phyloP scores from a whole-genome alignment of 2,113 vertebrate species.

The Orycteropus afer region DNA sequence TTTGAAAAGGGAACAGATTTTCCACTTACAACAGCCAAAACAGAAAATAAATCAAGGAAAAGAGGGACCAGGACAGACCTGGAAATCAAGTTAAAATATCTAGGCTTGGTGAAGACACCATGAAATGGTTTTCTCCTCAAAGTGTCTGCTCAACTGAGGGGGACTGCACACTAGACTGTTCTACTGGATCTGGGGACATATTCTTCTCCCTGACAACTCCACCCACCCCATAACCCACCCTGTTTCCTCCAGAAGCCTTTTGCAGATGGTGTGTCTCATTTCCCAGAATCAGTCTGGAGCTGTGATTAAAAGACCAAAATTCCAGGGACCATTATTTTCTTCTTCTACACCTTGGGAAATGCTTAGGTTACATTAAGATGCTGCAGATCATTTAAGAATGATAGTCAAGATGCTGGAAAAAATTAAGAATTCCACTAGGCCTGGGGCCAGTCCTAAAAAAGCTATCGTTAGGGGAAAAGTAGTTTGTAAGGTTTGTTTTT shows the following conservation, averaged over 20 bases:
- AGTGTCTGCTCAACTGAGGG: not conserved
- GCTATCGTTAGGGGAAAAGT: not conserved
- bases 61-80: slow-evolving; percentile 16
- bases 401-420: slow-evolving; percentile 18
- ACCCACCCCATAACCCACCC: slow-evolving; percentile 28
- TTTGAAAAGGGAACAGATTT: slow-evolving; percentile 54
- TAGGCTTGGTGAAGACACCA: slow-evolving; percentile 37
- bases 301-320: slow-evolving; percentile 70
- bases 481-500: not conserved
- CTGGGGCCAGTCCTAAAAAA: not conserved
- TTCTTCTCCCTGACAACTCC: slow-evolving; percentile 14
- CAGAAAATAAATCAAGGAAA: slow-evolving; percentile 62
- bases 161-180: not conserved
- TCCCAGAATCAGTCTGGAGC: slow-evolving; percentile 72
- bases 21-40: slow-evolving; percentile 46
- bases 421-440: slow-evolving; percentile 33
- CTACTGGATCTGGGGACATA: slow-evolving; percentile 22
- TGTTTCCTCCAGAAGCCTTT: slow-evolving; percentile 65
- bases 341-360: slow-evolving; percentile 63
- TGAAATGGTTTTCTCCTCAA: slow-evolving; percentile 41
- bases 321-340: slow-evolving; percentile 49
- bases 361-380: slow-evolving; percentile 26
- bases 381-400: slow-evolving; percentile 46
- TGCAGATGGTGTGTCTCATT: slow-evolving; percentile 65
- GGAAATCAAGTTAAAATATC: slow-evolving; percentile 65